These are phyloP conservation scores for Pterophyllum scalare DNA, from an alignment of 2,113 vertebrate species.

Conservation along the genomic window DNA sequence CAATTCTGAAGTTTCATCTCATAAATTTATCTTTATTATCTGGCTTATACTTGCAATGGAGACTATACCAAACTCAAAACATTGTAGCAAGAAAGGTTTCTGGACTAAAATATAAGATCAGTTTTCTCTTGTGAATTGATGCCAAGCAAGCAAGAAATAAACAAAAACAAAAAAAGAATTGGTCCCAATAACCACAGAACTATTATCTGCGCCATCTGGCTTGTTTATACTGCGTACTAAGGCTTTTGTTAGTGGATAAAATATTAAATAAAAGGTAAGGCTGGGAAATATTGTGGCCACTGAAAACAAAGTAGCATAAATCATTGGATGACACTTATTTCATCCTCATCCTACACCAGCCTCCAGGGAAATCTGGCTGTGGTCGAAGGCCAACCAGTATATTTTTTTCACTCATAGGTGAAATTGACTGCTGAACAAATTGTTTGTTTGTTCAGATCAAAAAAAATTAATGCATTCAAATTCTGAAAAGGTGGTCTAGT, in stretches of 20 bases:
- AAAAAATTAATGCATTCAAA: not conserved
- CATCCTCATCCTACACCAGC: not conserved
- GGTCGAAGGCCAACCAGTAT: too few relatives aligned
- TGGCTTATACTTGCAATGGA: not conserved
- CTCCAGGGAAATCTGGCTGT: not conserved
- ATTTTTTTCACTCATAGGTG: not conserved
- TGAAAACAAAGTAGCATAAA: not conserved
- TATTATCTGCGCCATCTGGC: not conserved
- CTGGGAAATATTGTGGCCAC: not conserved
- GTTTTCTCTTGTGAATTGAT: too few relatives aligned
- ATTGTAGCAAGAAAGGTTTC: not conserved
- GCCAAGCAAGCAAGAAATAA: too few relatives aligned
- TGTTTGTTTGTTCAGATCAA: not conserved
- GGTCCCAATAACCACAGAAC: too few relatives aligned
- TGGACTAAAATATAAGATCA: not conserved
- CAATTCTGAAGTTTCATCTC: not conserved
- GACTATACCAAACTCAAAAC: not conserved
- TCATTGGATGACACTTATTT: not conserved
- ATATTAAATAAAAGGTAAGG: not conserved
- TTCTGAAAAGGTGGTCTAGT: not conserved
- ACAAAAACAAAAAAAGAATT: too few relatives aligned
- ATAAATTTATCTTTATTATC: too few relatives aligned
- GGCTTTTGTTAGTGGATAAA: fast-evolving
- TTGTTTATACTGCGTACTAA: not conserved
- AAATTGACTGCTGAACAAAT: not conserved